A percentile compares a stretch with the other conserved stretches of the same genome.
Conservation (phyloP, 2,797 vertebrate species). For the Urocyon cinereoargenteus region DNA sequence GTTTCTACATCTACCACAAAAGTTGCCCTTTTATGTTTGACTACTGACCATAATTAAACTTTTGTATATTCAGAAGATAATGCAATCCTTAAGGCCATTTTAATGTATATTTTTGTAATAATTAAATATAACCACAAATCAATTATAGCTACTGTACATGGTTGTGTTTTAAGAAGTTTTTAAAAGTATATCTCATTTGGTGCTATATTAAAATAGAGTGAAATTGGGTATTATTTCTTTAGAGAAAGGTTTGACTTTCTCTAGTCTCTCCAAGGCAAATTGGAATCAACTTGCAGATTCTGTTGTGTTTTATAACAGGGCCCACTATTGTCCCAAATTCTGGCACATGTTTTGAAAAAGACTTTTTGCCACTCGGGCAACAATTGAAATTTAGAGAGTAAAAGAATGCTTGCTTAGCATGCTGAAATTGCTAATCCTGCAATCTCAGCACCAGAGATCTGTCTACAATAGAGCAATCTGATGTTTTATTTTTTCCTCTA, state of each 20-base stretch:
- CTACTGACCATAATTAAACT: neutral
- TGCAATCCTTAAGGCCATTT: neutral
- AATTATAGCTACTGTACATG: neutral
- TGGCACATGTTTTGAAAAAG: neutral
- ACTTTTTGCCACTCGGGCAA: neutral
- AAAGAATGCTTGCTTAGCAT: neutral
- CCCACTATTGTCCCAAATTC: neutral
- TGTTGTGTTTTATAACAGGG: neutral
- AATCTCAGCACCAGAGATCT: neutral
- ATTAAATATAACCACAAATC: neutral
- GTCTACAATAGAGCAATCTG: neutral
- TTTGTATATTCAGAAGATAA: neutral
- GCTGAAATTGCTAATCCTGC: neutral
- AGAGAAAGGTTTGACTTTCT: conserved; percentile 12
- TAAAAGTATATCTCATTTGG: neutral
- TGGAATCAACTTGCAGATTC: neutral
- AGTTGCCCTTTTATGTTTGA: neutral
- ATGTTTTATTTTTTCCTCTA: neutral
- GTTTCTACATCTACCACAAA: neutral
- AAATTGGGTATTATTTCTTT: neutral
- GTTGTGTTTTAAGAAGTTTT: neutral
- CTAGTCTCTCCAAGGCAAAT: neutral
- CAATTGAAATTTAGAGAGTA: neutral
- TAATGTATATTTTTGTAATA: neutral
- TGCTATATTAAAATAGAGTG: conserved; percentile 4